Conservation (phyloP, 1,140 invertebrate species). For the Berghia stephanieae region DNA sequence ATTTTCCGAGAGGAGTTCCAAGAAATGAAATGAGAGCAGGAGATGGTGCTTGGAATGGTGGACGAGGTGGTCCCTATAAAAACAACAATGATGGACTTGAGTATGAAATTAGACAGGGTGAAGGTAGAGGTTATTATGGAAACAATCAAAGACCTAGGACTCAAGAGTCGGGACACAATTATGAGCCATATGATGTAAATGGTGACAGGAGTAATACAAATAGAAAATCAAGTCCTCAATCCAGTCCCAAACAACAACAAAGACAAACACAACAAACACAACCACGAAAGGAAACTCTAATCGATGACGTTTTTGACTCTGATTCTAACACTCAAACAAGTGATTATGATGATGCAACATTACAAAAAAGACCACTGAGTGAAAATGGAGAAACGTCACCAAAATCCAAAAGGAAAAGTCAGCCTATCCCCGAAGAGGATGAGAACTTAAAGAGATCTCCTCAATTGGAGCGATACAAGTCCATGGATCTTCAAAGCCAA, state of each 20-base stretch:
- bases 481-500: slow-evolving; percentile 30
- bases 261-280: neutral
- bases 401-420: neutral
- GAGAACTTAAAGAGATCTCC: slow-evolving; percentile 1
- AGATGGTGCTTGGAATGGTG: neutral
- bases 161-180: slow-evolving; percentile 13
- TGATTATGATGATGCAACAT: slow-evolving; percentile 13
- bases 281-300: slow-evolving; percentile 26
- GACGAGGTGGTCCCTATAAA: too few species aligned
- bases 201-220: neutral
- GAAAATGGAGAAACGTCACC: neutral
- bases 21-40: neutral
- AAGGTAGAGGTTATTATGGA: slow-evolving; percentile 4
- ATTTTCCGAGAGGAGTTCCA: slow-evolving; percentile 20
- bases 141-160: neutral
- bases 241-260: too few species aligned
- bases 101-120: slow-evolving; percentile 4
- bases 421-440: slow-evolving; percentile 13
- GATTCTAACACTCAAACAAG: slow-evolving; percentile 15
- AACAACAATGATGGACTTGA: neutral
- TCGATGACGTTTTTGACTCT: slow-evolving; percentile 30
- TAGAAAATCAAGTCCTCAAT: neutral
- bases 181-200: slow-evolving; percentile 24
- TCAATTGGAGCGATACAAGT: slow-evolving; percentile 30
- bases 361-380: neutral